These are phyloP conservation scores for Verasper variegatus DNA, from an alignment of 2,113 vertebrate genomes.

Conservation along the genomic window DNA sequence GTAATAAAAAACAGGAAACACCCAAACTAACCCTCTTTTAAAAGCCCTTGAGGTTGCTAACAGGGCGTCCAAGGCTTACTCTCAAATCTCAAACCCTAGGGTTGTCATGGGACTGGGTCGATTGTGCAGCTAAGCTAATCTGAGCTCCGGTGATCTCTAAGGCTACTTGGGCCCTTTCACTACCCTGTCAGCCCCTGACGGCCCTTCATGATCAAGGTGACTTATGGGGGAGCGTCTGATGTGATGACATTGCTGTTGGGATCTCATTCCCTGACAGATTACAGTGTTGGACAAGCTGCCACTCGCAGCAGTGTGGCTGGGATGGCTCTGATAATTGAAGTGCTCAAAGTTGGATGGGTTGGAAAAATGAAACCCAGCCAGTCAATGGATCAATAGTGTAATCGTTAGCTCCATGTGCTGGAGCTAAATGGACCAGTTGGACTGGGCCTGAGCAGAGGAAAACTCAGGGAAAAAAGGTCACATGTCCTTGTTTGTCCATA, in stretches of 20 bases:
- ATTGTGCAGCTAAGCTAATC: conserved; percentile 44
- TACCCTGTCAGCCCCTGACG: conserved; percentile 57
- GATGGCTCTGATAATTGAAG: conserved; percentile 84
- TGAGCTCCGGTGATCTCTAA: conserved; percentile 48
- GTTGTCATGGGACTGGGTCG: conserved; percentile 11
- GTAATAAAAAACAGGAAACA: neutral
- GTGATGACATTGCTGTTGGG: conserved; percentile 59
- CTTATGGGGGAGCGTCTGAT: conserved; percentile 70
- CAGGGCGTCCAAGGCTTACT: neutral
- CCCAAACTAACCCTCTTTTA: neutral
- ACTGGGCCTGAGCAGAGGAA: conserved; percentile 41
- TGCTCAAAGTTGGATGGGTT: conserved; percentile 76
- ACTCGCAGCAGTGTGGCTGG: conserved; percentile 68
- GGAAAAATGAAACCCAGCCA: conserved; percentile 77
- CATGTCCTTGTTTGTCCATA: conserved; percentile 35
- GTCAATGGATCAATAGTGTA: conserved; percentile 80
- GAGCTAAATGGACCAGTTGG: conserved; percentile 64
- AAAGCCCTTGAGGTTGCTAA: conserved; percentile 15
- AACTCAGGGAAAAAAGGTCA: conserved; percentile 41
- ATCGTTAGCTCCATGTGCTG: conserved; percentile 76
- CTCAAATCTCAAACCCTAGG: conserved; percentile 8
- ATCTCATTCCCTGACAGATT: conserved; percentile 81
- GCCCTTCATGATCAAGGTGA: conserved; percentile 80
- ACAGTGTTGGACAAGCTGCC: conserved; percentile 79
- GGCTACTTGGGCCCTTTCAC: conserved; percentile 61